Base-by-base conservation (phyloP, 2,888 invertebrate genomes). In the Hartigia nigra region DNA sequence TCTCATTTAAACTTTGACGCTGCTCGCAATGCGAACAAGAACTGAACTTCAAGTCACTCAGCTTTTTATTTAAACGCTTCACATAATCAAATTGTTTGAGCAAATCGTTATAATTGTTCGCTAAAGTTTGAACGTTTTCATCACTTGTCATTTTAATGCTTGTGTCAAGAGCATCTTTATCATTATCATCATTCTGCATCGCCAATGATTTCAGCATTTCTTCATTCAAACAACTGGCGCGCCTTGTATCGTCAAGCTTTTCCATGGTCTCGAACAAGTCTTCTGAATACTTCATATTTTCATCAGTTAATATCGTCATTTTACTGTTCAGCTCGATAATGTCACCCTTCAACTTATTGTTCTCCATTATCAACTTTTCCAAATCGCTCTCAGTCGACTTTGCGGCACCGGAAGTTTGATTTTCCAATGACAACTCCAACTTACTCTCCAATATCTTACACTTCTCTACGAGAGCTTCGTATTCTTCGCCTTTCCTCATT, bases 401-500 rank as follows among this genome's bases (percentile, higher is more conserved):
- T 31, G 32, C 14, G 78, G 31, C 72, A 55, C 55, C 55, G 23
- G 55, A 55, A 55, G 55, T 23, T 55, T 23, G 55, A 76, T 76
- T 74, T 37, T 34, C 70, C 35, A 37, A 79, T 77, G 34, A 75
- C n/a, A 74, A 39, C n/a, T 84, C 82, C 5, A 86, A 12, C 74
- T 88, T 86, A 23, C 76, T 79, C 12, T 84, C 83, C n/a, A 88
- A 70, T 4, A 81, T 74, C 0, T 87, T 82, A 4, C 83, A 81
- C 11, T 86, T 80, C 35, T 88, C 82, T 75, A 81, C 87, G 4
- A 88, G 74, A 32, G 35, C 79, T 55, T 91, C 90, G 69, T 82
- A 86, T 34, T 90, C 89, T 75, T 89, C 89, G 36, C 88, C 87
- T 74, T 86, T 88, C 1, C 88, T 86, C 76, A 88, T 90, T 14